A percentile compares a stretch with the other conserved stretches of the same genome.
phyloP scores from a whole-genome alignment of 1,140 invertebrate genomes.

The Drosophila sturtevanti region DNA sequence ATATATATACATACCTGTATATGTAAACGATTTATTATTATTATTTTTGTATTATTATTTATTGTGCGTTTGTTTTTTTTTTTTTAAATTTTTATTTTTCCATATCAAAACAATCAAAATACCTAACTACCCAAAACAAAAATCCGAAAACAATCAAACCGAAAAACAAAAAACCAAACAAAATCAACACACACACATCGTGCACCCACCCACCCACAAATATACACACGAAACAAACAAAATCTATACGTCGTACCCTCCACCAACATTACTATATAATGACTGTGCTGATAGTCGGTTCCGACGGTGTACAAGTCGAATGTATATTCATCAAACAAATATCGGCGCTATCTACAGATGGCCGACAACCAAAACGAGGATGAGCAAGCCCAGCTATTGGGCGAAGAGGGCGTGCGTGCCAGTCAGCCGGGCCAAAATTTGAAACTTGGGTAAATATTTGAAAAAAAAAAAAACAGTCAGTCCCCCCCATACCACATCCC shows the following conservation, averaged over 20 bases:
- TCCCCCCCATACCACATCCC: conserved; percentile 1
- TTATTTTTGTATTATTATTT: conserved; percentile 48
- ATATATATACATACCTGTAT: conserved; percentile 36
- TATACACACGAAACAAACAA: conserved; percentile 41
- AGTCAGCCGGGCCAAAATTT: conserved; percentile 97
- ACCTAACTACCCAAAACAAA: conserved; percentile 29
- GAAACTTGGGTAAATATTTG: conserved; percentile 90
- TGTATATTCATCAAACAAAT: conserved; percentile 72
- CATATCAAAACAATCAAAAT: conserved; percentile 56
- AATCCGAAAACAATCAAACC: conserved; percentile 35
- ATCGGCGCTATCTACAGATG: conserved; percentile 87
- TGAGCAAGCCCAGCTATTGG: conserved; percentile 96
- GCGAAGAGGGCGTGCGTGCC: conserved; percentile 95
- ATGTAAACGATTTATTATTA: conserved; percentile 36
- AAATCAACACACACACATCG: conserved; percentile 40
- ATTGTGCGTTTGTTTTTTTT: conserved; percentile 72
- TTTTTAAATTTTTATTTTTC: conserved; percentile 68
- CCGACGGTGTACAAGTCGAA: conserved; percentile 78
- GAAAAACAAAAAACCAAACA: conserved; percentile 37
- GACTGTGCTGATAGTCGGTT: conserved; percentile 81
- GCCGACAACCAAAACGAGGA: conserved; percentile 95
- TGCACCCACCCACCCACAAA: conserved; percentile 33
- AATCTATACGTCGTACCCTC: conserved; percentile 15
- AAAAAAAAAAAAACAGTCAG: conserved; percentile 21
- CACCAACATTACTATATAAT: conserved; percentile 35